These are phyloP conservation scores for Corythornis cristatus DNA, from an alignment of 2,113 vertebrate genomes.

Conservation along the genomic window DNA sequence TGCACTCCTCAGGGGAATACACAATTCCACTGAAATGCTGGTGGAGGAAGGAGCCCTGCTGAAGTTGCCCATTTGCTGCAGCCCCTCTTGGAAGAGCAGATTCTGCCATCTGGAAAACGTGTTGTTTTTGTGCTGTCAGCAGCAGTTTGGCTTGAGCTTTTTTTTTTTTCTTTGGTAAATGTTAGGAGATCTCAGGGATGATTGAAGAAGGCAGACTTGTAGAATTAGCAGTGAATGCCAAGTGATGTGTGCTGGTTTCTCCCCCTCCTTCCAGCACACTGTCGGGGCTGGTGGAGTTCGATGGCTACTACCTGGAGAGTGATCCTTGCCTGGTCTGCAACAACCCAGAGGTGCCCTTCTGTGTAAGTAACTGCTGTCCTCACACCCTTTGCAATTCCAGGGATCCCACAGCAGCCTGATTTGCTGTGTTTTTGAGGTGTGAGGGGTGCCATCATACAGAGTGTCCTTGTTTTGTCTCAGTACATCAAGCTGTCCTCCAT, in stretches of 20 bases:
- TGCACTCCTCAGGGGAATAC: rapidly evolving
- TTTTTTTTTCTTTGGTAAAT: neutral
- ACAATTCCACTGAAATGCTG: neutral
- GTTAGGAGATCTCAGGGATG: neutral
- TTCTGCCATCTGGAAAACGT: neutral
- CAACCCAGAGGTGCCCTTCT: constrained; percentile 97
- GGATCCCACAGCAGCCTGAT: neutral
- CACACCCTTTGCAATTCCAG: neutral
- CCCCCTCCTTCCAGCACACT: constrained; percentile 80
- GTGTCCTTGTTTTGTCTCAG: constrained; percentile 62
- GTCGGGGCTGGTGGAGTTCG: constrained; percentile 96
- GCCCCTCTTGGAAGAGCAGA: neutral
- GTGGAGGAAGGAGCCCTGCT: neutral
- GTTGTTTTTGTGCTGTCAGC: rapidly evolving
- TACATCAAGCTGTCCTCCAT: constrained; percentile 99
- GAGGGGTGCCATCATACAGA: neutral
- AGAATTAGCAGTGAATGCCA: neutral
- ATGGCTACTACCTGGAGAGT: constrained; percentile 96
- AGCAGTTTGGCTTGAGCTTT: neutral
- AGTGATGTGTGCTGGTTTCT: neutral
- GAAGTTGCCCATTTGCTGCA: neutral
- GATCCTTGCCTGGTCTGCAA: constrained; percentile 98
- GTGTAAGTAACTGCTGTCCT: constrained; percentile 80
- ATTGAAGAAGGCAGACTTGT: neutral
- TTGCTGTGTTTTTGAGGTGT: neutral